Base-by-base conservation (phyloP, 2,888 invertebrate species). In the Macropis europaea region DNA sequence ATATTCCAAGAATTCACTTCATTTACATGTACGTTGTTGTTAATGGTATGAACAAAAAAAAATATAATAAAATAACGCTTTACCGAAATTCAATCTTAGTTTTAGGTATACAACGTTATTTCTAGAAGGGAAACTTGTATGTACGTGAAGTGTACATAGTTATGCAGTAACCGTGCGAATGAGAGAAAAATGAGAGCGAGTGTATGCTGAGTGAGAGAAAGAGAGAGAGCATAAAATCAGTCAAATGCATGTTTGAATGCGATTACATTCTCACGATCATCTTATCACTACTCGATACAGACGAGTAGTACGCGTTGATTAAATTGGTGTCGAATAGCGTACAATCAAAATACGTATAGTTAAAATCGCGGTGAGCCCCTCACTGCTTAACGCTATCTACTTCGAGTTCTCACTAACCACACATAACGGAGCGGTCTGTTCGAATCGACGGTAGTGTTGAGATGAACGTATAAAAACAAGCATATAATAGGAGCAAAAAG, bases 11-110 rank as follows among this genome's bases (percentile, higher is more conserved):
- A 84, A 86, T 86, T 84, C 85, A 87, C 82, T 87, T 88, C 85
- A 85, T 86, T 87, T 86, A 88, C 81, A 84, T 86, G 86, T 88
- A 86, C 83, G 86, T 87, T 87, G 87, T 88, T 87, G 86, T 85
- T 87, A 86, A 86, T 85, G 79, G 84, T 84, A 86, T 76, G 81
- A 82, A 59, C 34, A 59, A 42, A 66, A 67, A 68, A 82, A 82
- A 75, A 76, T 82, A 84, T 83, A 83, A 86, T 82, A 82, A 85
- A 86, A 82, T 86, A 87, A 87, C 82, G 87, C 87, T 88, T 88
- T 86, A 87, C 82, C 83, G 86, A 87, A 86, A 86, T 86, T 86
- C 84, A 85, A 82, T 83, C 77, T 83, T 87, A 87, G 83, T 83
- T 86, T 83, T 88, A 86, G 80, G 61, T 77, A 77, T 81, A 82